Evolutionary conservation across 1,140 invertebrate genomes (phyloP), one percentile per base, ranked within the genome.

Genomic region (Drosophila kikkawai): DNA sequence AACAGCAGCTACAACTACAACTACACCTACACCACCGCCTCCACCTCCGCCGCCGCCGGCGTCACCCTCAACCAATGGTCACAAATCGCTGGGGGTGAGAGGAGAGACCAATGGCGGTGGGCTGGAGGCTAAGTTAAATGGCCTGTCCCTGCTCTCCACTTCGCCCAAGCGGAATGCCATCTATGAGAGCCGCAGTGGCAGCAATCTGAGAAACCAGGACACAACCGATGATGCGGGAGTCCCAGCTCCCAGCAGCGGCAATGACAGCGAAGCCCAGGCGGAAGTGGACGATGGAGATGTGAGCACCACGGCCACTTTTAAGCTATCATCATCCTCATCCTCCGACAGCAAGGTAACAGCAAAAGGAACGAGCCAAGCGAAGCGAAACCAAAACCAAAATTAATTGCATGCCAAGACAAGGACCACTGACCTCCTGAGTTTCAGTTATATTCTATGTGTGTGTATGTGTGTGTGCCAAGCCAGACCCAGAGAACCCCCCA

Each of bases 131-230:
- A 86, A 91, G 55, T 55, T 91, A 0, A 91, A 91, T 41, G 87
- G 86, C 7, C 56, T 91, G 0, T 80, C 80, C 13, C 41, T 88
- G 65, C 58, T 87, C 15, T 84, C 84, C 8, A 63, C 73, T 1
- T 79, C 84, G 22, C 69, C 85, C 26, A 88, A 88, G 39, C 75
- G 85, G 26, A 88, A 85, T 69, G 85, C 85, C 53, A 88, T 88
- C 50, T 90, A 90, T 17, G 82, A 86, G 4, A 82, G 50, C 45
- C 44, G 22, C 29, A 60, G 34, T 29, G 64, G 41, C 63, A 63
- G 57, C 51, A 61, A 41, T 53, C 32, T 63, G 4, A 36, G 47
- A 22, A 44, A 50, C 8, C 56, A 26, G 12, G 85, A 90, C 36
- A 82, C 85, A 8, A 91, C 82, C 42, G 85, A 90, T 15, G 86